Base-by-base conservation (phyloP, 2,888 invertebrate species). In the Eilema sororculum region DNA sequence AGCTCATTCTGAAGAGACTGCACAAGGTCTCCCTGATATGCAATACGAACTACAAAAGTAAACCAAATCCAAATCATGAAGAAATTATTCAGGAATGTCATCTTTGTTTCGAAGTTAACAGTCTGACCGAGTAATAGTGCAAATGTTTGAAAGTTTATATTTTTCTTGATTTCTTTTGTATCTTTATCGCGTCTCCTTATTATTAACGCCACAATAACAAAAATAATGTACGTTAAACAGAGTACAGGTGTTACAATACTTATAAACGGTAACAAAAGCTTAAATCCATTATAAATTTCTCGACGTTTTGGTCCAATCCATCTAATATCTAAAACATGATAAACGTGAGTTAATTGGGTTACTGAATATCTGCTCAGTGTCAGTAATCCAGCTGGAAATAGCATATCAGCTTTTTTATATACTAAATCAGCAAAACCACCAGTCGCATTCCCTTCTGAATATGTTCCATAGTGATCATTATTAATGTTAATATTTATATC, bases 31-130 rank as follows among this genome's bases (percentile, higher is more conserved):
- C 90, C 88, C 80, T 90, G 90, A 72, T 91, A 92, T 33, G 79
- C 86, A n/a, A 90, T 88, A 24, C 91, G 87, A n/a, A 90, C 77
- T 24, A 93, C 74, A 25, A 91, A 81, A 69, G 89, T 89, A 76
- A 86, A 91, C 91, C 91, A 92, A 75, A 93, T 82, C 93, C 92
- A 93, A 22, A 89, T 68, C 2, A 86, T 69, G 68, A 88, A 89
- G 8, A 90, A 76, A 66, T 60, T 78, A 69, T 92, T 92, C 3
- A 85, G 71, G 0, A 89, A 65, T 71, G 80, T 82, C 25, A 85
- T 86, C 52, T 84, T 83, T 0, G 89, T 87, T 67, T 81, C 74
- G 63, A 89, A 87, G 20, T 81, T 84, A 0, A 84, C 80, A 64
- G 76, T 77, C 75, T 91, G 89, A 0, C 92, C 91, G 20, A 93